These are phyloP conservation scores for Drosophila grimshawi DNA, from an alignment of 1,140 invertebrate genomes.

Conservation along the genomic window DNA sequence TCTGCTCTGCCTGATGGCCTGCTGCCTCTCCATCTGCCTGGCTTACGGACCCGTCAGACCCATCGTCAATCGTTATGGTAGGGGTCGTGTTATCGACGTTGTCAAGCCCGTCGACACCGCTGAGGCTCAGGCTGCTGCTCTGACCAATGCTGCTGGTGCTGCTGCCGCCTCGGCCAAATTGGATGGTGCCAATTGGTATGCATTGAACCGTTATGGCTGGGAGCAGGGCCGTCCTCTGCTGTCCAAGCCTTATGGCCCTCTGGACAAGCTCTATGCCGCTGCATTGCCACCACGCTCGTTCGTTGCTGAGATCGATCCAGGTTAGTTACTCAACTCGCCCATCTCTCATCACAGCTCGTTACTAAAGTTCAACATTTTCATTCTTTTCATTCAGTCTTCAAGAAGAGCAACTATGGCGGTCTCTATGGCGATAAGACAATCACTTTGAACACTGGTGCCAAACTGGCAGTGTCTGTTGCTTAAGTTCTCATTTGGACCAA, in stretches of 20 bases:
- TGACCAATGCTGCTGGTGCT: conserved; percentile 74
- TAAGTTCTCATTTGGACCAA: conserved; percentile 40
- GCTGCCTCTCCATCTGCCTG: conserved; percentile 48
- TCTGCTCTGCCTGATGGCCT: conserved; percentile 71
- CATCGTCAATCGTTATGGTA: conserved; percentile 25
- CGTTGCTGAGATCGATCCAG: conserved; percentile 77
- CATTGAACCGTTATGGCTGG: conserved; percentile 73
- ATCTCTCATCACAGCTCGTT: background rate
- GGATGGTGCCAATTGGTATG: conserved; percentile 59
- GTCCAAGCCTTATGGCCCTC: conserved; percentile 58
- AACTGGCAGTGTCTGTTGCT: conserved; percentile 56
- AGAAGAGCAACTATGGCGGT: conserved; percentile 64
- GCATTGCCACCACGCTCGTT: conserved; percentile 76
- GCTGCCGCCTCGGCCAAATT: conserved; percentile 74
- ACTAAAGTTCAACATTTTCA: conserved; percentile 15
- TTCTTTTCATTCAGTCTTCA: conserved; percentile 53
- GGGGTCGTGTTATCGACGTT: conserved; percentile 37
- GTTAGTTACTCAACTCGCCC: conserved; percentile 39
- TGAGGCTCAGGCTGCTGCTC: conserved; percentile 73
- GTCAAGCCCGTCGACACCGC: conserved; percentile 58
- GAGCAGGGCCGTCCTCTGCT: conserved; percentile 72
- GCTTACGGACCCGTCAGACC: conserved; percentile 39
- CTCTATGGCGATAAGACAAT: conserved; percentile 53
- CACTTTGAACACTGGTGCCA: conserved; percentile 56
- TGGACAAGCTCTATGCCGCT: conserved; percentile 72